Evolutionary conservation across 2,888 invertebrate genomes (phyloP), one percentile per base, ranked within the genome.

Genomic region (Myathropa florea): DNA sequence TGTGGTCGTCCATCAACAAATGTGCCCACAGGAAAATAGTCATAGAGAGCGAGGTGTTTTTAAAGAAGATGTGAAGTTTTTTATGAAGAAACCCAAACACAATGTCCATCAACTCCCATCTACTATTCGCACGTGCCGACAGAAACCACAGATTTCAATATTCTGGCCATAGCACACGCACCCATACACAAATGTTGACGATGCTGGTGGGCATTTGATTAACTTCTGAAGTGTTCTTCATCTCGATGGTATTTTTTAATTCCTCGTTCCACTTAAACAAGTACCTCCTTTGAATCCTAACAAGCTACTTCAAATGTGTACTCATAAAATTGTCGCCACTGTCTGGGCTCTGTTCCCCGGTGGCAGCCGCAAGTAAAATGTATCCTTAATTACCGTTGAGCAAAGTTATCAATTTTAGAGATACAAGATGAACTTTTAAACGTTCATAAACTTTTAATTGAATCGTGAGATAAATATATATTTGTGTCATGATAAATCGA

Each of bases 391-490:
- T 63, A 73, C 36, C 24, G 4, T 30, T 14, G n/a, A 65, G 23
- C 24, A 75, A 76, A 75, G 68, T 70, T 64, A 28, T 70, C 30
- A 75, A 65, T 59, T 75, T 75, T 26, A 39, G 65, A 57, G 39
- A 30, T 30, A 6, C 39, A 60, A 71, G 60, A 46, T 60, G n/a
- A 67, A 71, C n/a, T 65, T 82, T 55, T 24, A 28, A 64, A 3
- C 28, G 30, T 4, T 53, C 55, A 53, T 82, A 64, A 83, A 77
- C 61, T 83, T 77, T 83, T 83, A 83, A 83, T 83, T 83, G 71
- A 72, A 77, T 83, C 36, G 26, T 64, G 55, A 59, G 28, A 73
- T 39, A 61, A 63, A 55, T 23, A 60, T 14, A 79, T 33, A 9
- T 23, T 4, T 18, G n/a, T 18, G 1, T 7, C 46, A 46, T 18